Evolutionary conservation across 2,113 vertebrate species (phyloP), one percentile per base, ranked within the genome.

Genomic region (Bombycilla garrulus): DNA sequence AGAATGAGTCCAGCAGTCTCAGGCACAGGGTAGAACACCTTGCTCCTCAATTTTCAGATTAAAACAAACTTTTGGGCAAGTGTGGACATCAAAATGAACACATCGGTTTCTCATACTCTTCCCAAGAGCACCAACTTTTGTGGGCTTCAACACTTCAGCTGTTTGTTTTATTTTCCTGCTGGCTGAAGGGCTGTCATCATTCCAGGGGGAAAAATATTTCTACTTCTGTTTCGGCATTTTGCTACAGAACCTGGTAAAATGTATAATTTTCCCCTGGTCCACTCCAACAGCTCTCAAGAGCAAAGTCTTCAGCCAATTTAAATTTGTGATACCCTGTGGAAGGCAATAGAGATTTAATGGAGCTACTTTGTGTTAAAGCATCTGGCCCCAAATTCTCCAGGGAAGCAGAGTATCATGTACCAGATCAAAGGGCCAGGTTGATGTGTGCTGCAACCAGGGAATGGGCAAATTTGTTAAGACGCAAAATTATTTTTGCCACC

Each of bases 301-400:
- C 64, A 61, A 58, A 72, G 17, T 72, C 77, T 81, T 89, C 54
- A 92, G 58, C 62, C 45, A 44, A 74, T 83, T 91, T 92, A 82
- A 71, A 95, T 93, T 70, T 82, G 83, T 62, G 58, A 69, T 88
- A 47, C 62, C 53, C 36, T 36, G 73, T 87, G 54, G 80, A 86
- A 94, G 47, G 69, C 51, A 40, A 84, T 38, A 73, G 92, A 88
- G 84, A 78, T 86, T 92, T 86, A 92, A 95, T 92, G 64, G 88
- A 94, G 56, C 25, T 64, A 88, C 76, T 90, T 95, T 73, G 22
- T 73, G 60, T 71, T 73, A 40, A 79, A 95, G 72, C 96, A 97
- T 96, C 94, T 96, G 96, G 94, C 90, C 95, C 88, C 82, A 67
- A 16, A 94, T 60, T 86, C 95, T 86, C 94, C 60, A 45, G 92